Evolutionary conservation across 92 coral and sea anemone genomes (phyloP).

Genomic region (Zoanthus solanderi): DNA sequence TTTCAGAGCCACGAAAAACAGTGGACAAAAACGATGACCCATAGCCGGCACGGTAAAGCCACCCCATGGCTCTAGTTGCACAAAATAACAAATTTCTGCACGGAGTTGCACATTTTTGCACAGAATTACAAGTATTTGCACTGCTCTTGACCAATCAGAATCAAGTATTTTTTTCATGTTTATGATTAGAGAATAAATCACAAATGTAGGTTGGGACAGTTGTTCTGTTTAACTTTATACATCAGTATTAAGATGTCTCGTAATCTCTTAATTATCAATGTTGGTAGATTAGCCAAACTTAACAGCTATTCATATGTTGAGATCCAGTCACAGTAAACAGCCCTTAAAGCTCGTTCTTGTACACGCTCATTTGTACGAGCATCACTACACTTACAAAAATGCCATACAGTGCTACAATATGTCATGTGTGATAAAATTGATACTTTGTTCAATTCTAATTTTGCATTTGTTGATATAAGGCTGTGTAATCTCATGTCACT

Average conservation of each 20-base stretch:
- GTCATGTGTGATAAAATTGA: slow-evolving; percentile 46
- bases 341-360: slow-evolving; percentile 43
- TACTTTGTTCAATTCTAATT: slow-evolving; percentile 46
- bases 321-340: slow-evolving; percentile 35
- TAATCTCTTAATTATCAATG: slow-evolving; percentile 30
- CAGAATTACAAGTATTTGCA: no score
- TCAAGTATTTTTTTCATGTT: no score
- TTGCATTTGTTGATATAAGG: slow-evolving; percentile 26
- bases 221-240: slow-evolving; percentile 31
- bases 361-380: slow-evolving; percentile 27
- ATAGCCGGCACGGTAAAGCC: no score
- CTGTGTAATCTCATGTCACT: slow-evolving; percentile 44
- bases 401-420: slow-evolving; percentile 46
- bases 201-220: background rate
- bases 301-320: slow-evolving; percentile 37
- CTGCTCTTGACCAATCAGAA: no score
- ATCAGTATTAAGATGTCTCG: slow-evolving; percentile 39
- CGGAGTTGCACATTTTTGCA: no score
- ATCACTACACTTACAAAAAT: slow-evolving; percentile 46
- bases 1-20: no score
- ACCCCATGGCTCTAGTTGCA: no score
- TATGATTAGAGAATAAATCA: background rate
- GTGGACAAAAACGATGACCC: no score
- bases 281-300: slow-evolving; percentile 30
- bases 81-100: no score